Conservation (phyloP, 2,888 invertebrate species). For the Nephrotoma guestfalica region DNA sequence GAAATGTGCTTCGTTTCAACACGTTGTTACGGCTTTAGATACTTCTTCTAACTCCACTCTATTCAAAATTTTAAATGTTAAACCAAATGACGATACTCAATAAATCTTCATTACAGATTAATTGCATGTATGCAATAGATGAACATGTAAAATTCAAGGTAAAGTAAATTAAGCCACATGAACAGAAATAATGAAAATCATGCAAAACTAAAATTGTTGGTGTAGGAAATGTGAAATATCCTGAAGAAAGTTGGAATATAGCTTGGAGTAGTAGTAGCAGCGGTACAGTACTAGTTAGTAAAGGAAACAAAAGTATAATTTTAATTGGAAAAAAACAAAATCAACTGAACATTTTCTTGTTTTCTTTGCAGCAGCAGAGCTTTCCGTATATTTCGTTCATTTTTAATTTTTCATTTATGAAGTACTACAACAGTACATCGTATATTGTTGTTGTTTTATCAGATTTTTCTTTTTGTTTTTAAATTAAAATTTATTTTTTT, state of each 20-base stretch:
- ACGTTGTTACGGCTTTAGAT: no score
- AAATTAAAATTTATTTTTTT: background rate
- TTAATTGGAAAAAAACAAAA: background rate
- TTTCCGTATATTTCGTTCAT: background rate
- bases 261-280: background rate
- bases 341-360: background rate
- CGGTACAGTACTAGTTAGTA: background rate
- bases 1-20: no score
- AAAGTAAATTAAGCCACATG: background rate
- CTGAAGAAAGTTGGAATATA: background rate
- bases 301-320: background rate
- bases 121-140: background rate
- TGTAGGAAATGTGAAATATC: background rate
- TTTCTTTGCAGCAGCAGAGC: background rate
- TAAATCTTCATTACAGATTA: background rate
- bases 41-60: no score
- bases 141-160: background rate
- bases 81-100: background rate
- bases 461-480: background rate
- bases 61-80: background rate
- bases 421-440: background rate
- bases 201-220: background rate
- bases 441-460: background rate
- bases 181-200: background rate
- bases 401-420: background rate